phyloP scores from a whole-genome alignment of 23 tunicate species.

The Corella eumyota region DNA sequence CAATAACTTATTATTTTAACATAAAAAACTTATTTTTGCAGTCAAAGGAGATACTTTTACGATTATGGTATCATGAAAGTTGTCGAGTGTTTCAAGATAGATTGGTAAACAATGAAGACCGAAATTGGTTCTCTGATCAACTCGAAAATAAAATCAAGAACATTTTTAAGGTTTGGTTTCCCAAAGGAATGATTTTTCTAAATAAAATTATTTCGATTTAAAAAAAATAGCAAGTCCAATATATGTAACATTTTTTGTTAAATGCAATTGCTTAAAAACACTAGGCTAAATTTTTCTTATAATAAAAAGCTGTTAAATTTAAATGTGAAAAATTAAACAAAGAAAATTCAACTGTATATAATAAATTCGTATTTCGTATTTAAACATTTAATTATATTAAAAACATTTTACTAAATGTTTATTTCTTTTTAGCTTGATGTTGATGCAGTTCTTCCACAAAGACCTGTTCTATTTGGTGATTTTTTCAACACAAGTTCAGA shows the following conservation, averaged over 20 bases:
- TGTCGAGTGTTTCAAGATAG: conserved; percentile 97
- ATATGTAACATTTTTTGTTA: too few species aligned
- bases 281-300: too few species aligned
- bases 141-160: conserved; percentile 55
- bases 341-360: too few species aligned
- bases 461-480: conserved; percentile 89
- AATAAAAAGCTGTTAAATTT: too few species aligned
- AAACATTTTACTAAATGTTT: neutral
- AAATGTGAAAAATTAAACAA: too few species aligned
- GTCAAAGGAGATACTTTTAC: conserved; percentile 76
- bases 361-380: too few species aligned
- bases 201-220: neutral
- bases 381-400: too few species aligned
- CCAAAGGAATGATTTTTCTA: neutral
- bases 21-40: too few species aligned
- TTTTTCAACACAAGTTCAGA: conserved; percentile 69
- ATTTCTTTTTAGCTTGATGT: conserved; percentile 39
- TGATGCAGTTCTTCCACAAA: conserved; percentile 53
- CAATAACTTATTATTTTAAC: too few species aligned
- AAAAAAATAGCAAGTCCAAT: too few species aligned
- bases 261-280: too few species aligned
- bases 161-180: conserved; percentile 33
- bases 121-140: conserved; percentile 84
- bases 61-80: conserved; percentile 94
- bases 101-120: conserved; percentile 74